phyloP scores from a whole-genome alignment of 2,113 vertebrate species.

The Pimephales promelas region DNA sequence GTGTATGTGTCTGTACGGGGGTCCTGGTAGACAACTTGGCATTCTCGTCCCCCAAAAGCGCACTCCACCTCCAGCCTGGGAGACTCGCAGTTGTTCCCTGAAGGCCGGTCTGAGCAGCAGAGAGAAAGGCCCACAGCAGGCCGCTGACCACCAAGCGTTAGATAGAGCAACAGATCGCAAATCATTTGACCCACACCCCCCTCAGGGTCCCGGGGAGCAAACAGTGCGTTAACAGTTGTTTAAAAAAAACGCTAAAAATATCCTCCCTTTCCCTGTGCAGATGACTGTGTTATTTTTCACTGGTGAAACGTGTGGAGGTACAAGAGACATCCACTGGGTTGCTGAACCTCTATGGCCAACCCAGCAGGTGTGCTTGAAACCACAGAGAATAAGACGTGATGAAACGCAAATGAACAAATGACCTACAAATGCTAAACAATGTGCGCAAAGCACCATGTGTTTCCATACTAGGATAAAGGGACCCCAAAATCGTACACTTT shows the following conservation, averaged over 20 bases:
- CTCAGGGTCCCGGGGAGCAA: conserved; percentile 44
- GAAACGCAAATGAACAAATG: conserved; percentile 1
- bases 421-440: conserved; percentile 11
- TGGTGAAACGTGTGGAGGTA: background rate
- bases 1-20: conserved; percentile 30
- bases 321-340: conserved; percentile 13
- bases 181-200: conserved; percentile 67
- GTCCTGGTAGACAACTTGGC: conserved; percentile 14
- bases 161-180: conserved; percentile 72
- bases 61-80: conserved; percentile 2
- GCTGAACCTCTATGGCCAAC: conserved; percentile 22
- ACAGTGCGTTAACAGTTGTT: conserved; percentile 70
- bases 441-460: too few relatives aligned
- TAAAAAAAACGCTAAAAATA: conserved; percentile 74
- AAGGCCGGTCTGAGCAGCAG: background rate
- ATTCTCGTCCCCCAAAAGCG: background rate
- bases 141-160: conserved; percentile 48
- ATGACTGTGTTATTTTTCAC: conserved; percentile 60
- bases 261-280: conserved; percentile 56
- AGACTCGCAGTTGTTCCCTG: background rate
- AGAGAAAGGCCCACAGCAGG: conserved; percentile 1
- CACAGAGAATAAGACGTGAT: conserved; percentile 15
- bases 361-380: conserved; percentile 31
- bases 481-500: background rate
- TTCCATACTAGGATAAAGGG: background rate